These are phyloP conservation scores for Sarotherodon lohbergeri DNA, from an alignment of 2,113 vertebrate genomes.

Conservation along the genomic window DNA sequence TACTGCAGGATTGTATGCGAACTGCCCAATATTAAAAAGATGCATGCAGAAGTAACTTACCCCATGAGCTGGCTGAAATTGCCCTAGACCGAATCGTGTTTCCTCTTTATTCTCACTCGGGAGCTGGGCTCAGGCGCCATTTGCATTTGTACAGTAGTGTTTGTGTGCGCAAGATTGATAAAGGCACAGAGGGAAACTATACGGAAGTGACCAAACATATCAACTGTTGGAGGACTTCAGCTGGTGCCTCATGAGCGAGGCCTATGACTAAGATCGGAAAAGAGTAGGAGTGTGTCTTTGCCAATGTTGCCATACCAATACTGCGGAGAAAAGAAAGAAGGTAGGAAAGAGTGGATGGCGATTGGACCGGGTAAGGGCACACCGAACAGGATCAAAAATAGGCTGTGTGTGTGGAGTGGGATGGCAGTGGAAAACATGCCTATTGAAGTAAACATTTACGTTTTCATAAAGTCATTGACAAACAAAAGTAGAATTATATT, in stretches of 20 bases:
- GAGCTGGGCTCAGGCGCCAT: neutral
- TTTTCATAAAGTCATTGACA: constrained; percentile 1
- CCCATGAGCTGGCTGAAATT: neutral
- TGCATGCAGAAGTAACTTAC: constrained; percentile 6
- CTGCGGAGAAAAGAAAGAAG: constrained; percentile 31
- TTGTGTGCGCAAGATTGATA: constrained; percentile 21
- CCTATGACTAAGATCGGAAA: constrained; percentile 72
- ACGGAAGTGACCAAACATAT: constrained; percentile 58
- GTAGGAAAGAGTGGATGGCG: constrained; percentile 19
- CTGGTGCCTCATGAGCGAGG: constrained; percentile 45
- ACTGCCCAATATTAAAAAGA: neutral
- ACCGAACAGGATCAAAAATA: constrained; percentile 45
- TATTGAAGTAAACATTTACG: constrained; percentile 35
- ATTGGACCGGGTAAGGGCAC: constrained; percentile 20
- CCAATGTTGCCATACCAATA: constrained; percentile 68
- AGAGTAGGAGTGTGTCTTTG: constrained; percentile 71
- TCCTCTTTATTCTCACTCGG: neutral
- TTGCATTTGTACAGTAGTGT: constrained; percentile 10
- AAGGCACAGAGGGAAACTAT: constrained; percentile 32
- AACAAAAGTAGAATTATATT: neutral
- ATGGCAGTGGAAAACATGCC: neutral
- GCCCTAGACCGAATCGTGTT: neutral
- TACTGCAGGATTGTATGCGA: neutral
- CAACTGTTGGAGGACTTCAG: constrained; percentile 56
- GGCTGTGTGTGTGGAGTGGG: constrained; percentile 17